These are phyloP conservation scores for Meloe dianella DNA, from an alignment of 2,888 invertebrate genomes.

Conservation along the genomic window DNA sequence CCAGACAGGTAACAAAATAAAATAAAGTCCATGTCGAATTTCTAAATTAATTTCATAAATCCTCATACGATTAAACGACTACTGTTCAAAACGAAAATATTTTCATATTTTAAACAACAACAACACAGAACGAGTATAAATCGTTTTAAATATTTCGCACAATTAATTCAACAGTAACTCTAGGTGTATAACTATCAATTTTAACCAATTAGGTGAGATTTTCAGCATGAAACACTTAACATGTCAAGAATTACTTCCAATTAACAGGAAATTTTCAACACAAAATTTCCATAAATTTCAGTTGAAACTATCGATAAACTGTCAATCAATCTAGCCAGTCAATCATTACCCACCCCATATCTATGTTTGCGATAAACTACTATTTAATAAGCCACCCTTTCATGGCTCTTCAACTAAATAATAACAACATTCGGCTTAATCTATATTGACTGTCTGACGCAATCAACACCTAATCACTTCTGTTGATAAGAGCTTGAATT, in stretches of 20 bases:
- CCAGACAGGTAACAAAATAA: slow-evolving; percentile 30
- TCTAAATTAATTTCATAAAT: slow-evolving; percentile 39
- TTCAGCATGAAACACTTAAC: neutral
- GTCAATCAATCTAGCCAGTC: neutral
- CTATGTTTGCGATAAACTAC: neutral
- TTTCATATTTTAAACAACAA: neutral
- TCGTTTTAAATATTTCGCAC: neutral
- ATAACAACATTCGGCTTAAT: slow-evolving; percentile 27
- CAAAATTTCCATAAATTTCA: neutral
- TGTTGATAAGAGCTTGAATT: slow-evolving; percentile 31
- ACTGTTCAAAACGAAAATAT: slow-evolving; percentile 22
- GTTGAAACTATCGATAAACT: neutral
- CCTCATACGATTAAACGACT: slow-evolving; percentile 36
- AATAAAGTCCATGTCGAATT: slow-evolving; percentile 33
- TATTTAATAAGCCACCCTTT: slow-evolving; percentile 3
- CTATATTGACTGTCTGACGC: slow-evolving; percentile 26
- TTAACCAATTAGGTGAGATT: neutral
- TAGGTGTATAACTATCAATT: neutral
- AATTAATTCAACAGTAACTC: neutral
- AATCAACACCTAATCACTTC: slow-evolving; percentile 29
- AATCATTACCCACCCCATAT: neutral
- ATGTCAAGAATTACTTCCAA: neutral
- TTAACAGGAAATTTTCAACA: neutral
- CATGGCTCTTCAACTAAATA: slow-evolving; percentile 13
- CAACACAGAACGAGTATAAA: neutral